Evolutionary conservation across 1,140 invertebrate species (phyloP).

Genomic region (Bombus terrestris): DNA sequence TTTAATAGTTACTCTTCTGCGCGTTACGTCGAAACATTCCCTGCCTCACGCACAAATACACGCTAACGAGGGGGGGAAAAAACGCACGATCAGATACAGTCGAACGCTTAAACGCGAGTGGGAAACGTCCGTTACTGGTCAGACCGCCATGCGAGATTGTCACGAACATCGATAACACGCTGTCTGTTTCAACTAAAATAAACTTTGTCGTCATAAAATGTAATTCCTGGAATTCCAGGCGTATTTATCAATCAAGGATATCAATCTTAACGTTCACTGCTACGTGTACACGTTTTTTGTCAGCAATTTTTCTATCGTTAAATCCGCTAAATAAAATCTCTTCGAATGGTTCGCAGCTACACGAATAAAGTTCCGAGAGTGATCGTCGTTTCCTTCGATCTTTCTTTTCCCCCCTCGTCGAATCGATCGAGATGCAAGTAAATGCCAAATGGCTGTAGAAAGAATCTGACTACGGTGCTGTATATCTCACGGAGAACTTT

Average conservation of each 20-base stretch:
- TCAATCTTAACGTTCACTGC: not conserved
- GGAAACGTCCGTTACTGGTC: not conserved
- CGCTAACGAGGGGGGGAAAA: not conserved
- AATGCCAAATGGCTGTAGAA: not conserved
- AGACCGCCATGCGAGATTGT: constrained; percentile 3
- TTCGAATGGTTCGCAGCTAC: not conserved
- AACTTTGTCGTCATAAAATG: not conserved
- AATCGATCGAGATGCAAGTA: not conserved
- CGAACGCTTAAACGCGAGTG: not conserved
- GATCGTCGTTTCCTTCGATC: not conserved
- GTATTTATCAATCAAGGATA: constrained; percentile 28
- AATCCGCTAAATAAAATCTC: not conserved
- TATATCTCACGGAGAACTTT: not conserved
- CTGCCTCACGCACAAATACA: not conserved
- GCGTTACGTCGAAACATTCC: not conserved
- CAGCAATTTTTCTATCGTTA: too few species aligned
- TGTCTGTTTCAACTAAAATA: constrained; percentile 14
- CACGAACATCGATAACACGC: constrained; percentile 34
- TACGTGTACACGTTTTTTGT: not conserved
- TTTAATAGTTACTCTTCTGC: constrained; percentile 10
- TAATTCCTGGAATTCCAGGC: constrained; percentile 1
- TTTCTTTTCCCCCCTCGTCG: not conserved
- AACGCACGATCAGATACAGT: constrained; percentile 9
- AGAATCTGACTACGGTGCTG: not conserved
- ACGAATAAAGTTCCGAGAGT: not conserved